A percentile compares a stretch with the other conserved stretches of the same genome.
phyloP scores from a whole-genome alignment of 2,888 invertebrate species.

The Andrena bucephala region DNA sequence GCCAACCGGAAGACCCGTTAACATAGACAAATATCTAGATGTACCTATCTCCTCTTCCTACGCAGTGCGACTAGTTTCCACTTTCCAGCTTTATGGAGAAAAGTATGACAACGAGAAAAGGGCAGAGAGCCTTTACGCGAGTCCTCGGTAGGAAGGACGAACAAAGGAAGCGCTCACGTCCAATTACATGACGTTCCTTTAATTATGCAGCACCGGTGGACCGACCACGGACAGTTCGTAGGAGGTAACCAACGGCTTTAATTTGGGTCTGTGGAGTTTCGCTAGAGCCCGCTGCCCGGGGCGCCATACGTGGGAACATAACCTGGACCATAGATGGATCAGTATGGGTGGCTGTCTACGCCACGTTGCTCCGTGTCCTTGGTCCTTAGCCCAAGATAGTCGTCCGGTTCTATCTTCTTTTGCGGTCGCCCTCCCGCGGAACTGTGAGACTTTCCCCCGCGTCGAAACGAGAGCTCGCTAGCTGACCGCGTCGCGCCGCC shows the following conservation, averaged over 20 bases:
- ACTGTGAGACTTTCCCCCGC: conserved; percentile 46
- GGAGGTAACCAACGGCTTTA: conserved; percentile 79
- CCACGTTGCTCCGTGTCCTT: conserved; percentile 78
- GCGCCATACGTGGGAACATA: conserved; percentile 82
- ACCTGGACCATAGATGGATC: conserved; percentile 69
- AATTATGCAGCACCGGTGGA: conserved; percentile 82
- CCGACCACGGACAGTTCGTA: conserved; percentile 76
- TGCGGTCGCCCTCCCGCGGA: conserved; percentile 63
- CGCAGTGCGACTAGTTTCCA: not conserved
- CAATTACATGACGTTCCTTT: conserved; percentile 83
- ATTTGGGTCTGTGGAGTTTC: conserved; percentile 82
- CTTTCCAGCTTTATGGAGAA: not conserved
- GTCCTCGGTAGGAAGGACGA: conserved; percentile 47
- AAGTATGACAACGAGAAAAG: not conserved
- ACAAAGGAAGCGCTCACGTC: conserved; percentile 71
- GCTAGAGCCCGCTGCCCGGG: conserved; percentile 79
- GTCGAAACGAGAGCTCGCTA: conserved; percentile 58
- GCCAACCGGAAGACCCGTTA: too few species aligned
- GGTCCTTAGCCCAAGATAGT: conserved; percentile 76
- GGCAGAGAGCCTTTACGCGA: conserved; percentile 22
- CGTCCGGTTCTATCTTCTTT: conserved; percentile 70
- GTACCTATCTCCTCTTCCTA: not conserved
- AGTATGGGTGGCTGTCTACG: conserved; percentile 81
- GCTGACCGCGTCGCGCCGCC: conserved; percentile 38
- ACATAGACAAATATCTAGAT: not conserved